phyloP scores from a whole-genome alignment of 2,113 vertebrate species.

The Anarhynchus alexandrinus region DNA sequence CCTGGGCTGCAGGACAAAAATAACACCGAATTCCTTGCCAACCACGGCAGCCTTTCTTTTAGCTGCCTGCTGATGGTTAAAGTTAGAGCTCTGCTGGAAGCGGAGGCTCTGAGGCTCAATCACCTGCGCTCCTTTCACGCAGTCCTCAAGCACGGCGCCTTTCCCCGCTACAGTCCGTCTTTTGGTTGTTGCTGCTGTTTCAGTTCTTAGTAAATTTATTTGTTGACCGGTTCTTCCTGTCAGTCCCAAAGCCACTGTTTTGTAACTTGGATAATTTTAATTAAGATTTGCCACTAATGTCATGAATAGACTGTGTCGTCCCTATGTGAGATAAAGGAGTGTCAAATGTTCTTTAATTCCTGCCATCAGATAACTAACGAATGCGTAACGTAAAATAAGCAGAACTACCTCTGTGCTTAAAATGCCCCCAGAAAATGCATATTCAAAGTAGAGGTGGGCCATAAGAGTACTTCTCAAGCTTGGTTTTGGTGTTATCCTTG shows the following conservation, averaged over 20 bases:
- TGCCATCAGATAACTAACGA: not conserved
- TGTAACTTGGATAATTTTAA: not conserved
- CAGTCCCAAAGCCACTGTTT: not conserved
- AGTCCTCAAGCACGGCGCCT: not conserved
- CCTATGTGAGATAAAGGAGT: not conserved
- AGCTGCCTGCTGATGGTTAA: not conserved
- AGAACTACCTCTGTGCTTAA: not conserved
- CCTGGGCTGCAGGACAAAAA: slow-evolving; percentile 36
- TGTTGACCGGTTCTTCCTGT: not conserved
- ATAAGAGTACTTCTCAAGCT: not conserved
- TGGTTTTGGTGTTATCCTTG: not conserved
- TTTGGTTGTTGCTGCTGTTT: not conserved
- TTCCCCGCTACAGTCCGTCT: rapidly evolving
- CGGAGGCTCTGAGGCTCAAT: not conserved
- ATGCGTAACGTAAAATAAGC: rapidly evolving
- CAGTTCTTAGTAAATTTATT: not conserved
- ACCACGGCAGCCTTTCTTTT: not conserved
- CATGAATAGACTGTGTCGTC: not conserved
- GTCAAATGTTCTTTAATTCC: not conserved
- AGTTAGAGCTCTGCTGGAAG: not conserved
- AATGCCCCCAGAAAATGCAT: not conserved
- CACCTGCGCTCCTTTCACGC: not conserved
- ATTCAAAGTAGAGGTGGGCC: not conserved
- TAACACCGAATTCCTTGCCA: not conserved
- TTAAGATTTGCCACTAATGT: not conserved